Base-by-base conservation (phyloP, 2,888 invertebrate species). In the Colletes collaris region DNA sequence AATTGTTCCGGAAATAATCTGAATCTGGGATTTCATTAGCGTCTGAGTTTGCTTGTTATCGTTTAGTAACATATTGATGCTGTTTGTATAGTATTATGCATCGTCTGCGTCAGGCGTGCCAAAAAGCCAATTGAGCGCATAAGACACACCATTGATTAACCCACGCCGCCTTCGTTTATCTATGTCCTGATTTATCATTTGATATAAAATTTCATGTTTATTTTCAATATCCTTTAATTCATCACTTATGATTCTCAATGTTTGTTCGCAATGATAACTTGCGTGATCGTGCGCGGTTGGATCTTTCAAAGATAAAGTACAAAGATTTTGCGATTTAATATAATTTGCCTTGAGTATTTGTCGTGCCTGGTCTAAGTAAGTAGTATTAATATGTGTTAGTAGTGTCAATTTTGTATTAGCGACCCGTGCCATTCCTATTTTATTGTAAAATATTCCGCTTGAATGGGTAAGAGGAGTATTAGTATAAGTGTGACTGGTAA, bases 1-100 rank as follows among this genome's bases (percentile, higher is more conserved):
- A 27, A 65, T 50, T 2, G 72, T 58, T 11, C 65, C 49, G 11
- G 66, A 73, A 44, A 73, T 73, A 10, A 65, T 52, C n/a, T 66
- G 59, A 59, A 73, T 52, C 16, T 72, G 72, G 0, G 58, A 64
- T 56, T 72, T 72, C 4, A 72, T 3, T 16, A 72, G 8, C 1
- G 19, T 72, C 35, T 73, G 60, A 7, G 66, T 60, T 16, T 73
- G 53, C 11, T 67, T 60, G 11, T 67, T 52, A n/a, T 64, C 64
- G 4, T 53, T 64, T 40, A 66, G 3, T n/a, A 66, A 49, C 52
- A 37, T 16, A 4, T 53, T 52, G 6, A 65, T 52, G 16, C 64
- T 65, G n/a, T 65, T 16, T 6, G 40, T n/a, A 13, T 65, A 65
- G 37, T n/a, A 52, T 65, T 65, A 16, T 7, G 64, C 64, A 50